Percentiles rank a stretch among this genome's conserved stretches.
These are phyloP conservation scores for Plotosus lineatus DNA, from an alignment of 2,113 vertebrate genomes.

Conservation along the genomic window DNA sequence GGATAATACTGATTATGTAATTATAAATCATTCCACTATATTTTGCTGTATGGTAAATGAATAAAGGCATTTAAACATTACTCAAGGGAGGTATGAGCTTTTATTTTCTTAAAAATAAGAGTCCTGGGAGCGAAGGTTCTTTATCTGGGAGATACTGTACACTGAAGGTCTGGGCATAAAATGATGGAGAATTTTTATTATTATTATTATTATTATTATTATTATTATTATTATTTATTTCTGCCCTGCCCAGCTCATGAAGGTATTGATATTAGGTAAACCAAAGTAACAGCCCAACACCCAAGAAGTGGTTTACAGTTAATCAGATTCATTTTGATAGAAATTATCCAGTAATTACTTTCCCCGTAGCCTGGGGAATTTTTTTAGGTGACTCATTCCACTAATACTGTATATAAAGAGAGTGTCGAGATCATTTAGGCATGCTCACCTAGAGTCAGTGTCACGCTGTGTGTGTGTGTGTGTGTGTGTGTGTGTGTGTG, in stretches of 20 bases:
- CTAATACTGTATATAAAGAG: slow-evolving; percentile 32
- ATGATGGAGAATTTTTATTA: too few relatives aligned
- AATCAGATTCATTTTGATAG: slow-evolving; percentile 24
- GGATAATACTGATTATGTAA: background rate
- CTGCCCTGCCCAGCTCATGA: background rate
- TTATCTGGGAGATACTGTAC: background rate
- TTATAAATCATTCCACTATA: background rate
- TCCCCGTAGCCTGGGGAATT: background rate
- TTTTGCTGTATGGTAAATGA: background rate
- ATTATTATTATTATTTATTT: too few relatives aligned
- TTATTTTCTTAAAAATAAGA: too few relatives aligned
- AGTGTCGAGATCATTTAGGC: background rate
- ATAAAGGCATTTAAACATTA: background rate
- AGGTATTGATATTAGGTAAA: background rate
- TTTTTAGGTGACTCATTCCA: slow-evolving; percentile 40
- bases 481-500: background rate
- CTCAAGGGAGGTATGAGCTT: background rate
- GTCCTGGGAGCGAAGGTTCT: background rate
- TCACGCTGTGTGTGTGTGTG: background rate
- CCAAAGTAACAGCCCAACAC: background rate
- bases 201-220: too few relatives aligned
- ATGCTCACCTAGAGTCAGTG: background rate
- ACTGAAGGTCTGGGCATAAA: background rate
- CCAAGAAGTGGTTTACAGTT: background rate
- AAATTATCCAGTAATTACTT: background rate